Conservation (phyloP, 2,797 vertebrate genomes). For the Rhynchonycteris naso region DNA sequence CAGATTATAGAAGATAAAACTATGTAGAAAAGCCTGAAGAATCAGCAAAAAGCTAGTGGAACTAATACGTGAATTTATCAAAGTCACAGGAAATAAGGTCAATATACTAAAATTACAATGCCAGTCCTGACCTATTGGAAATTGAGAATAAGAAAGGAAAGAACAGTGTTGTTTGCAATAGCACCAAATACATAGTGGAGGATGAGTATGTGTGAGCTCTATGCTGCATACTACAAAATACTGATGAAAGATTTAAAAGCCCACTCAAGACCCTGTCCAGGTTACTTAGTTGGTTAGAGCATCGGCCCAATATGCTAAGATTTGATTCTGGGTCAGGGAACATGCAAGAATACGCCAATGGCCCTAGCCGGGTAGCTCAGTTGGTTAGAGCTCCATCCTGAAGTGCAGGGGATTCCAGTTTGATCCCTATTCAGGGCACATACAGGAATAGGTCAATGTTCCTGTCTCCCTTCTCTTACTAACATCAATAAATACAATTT, state of each 20-base stretch:
- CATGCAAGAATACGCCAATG: too few relatives aligned
- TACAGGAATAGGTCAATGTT: too few relatives aligned
- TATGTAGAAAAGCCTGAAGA: background rate
- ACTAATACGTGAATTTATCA: background rate
- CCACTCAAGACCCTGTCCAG: too few relatives aligned
- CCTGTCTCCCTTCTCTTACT: too few relatives aligned
- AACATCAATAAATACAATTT: too few relatives aligned
- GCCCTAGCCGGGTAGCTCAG: too few relatives aligned
- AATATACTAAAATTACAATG: background rate
- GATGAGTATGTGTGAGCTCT: background rate
- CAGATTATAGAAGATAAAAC: background rate
- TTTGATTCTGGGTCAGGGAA: too few relatives aligned
- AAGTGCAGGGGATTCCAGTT: too few relatives aligned
- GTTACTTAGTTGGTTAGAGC: too few relatives aligned
- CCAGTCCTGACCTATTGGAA: background rate
- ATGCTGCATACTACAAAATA: background rate
- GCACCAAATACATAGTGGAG: background rate
- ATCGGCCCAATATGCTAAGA: too few relatives aligned
- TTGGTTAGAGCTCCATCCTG: too few relatives aligned
- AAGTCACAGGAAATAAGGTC: background rate
- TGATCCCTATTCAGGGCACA: too few relatives aligned
- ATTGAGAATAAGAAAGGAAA: background rate
- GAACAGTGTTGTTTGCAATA: background rate
- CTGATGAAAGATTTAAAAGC: background rate
- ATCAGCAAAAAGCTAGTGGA: background rate